These are phyloP conservation scores for Tetragnatha montana DNA, from an alignment of 2,888 invertebrate genomes.

Conservation along the genomic window DNA sequence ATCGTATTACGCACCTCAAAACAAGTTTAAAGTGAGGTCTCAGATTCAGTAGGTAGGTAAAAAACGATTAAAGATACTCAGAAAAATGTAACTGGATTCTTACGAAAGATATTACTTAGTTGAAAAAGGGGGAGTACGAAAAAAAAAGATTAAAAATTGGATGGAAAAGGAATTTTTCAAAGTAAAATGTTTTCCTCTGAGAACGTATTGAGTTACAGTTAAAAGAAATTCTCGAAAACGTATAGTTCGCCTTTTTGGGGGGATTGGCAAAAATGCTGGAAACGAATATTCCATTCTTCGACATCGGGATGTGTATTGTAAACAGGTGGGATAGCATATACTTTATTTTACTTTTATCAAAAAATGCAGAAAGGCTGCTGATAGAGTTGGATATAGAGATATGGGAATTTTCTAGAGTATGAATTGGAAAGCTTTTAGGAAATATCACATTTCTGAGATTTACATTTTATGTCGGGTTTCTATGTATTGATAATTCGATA, in stretches of 20 bases:
- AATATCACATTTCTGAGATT: too few species aligned
- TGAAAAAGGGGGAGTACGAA: not conserved
- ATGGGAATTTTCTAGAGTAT: not conserved
- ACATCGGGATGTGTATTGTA: not conserved
- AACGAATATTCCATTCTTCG: conserved; percentile 14
- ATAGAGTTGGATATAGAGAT: not conserved
- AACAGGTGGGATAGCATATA: conserved; percentile 6
- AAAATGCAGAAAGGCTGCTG: not conserved
- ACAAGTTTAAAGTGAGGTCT: too few species aligned
- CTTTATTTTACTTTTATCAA: not conserved
- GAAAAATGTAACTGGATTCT: not conserved
- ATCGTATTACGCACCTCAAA: too few species aligned
- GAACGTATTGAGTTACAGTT: conserved; percentile 3
- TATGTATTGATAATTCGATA: too few species aligned
- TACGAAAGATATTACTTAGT: not conserved
- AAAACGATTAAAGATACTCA: not conserved
- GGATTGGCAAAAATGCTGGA: not conserved
- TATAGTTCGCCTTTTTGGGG: not conserved
- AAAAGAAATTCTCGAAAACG: conserved; percentile 9
- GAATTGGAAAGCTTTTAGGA: too few species aligned
- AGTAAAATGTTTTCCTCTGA: not conserved
- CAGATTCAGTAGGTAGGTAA: too few species aligned
- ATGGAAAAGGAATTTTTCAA: not conserved
- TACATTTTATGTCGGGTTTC: too few species aligned
- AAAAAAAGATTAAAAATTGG: conserved; percentile 8